A percentile compares a stretch with the other conserved stretches of the same genome.
phyloP scores from a whole-genome alignment of 1,140 invertebrate genomes.

The Habropoda laboriosa region DNA sequence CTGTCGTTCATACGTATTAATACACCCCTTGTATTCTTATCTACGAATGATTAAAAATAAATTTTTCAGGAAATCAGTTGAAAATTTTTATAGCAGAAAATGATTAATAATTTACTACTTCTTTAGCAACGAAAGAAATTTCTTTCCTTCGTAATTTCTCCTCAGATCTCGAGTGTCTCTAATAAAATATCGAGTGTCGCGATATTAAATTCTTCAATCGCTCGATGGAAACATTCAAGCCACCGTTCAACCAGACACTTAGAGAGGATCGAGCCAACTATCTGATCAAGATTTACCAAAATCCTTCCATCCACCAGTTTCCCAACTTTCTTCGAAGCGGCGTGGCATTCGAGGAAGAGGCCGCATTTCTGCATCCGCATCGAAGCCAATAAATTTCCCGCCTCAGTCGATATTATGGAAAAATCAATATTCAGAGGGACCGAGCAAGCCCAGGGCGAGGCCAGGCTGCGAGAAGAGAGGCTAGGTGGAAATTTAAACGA shows the following conservation, averaged over 20 bases:
- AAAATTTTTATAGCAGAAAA: no score
- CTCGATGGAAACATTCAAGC: no score
- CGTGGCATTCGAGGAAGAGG: neutral
- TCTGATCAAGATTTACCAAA: neutral
- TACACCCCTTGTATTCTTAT: no score
- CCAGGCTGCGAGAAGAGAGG: neutral
- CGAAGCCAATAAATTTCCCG: slow-evolving; percentile 8
- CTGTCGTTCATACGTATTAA: no score
- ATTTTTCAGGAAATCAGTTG: no score
- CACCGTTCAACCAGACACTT: neutral
- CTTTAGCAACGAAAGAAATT: no score
- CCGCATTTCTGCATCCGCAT: neutral
- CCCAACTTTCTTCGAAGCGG: neutral
- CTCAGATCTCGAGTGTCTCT: no score
- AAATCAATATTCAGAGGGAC: slow-evolving; percentile 2
- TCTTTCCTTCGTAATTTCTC: no score
- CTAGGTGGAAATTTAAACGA: neutral
- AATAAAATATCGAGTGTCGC: no score
- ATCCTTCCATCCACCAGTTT: neutral
- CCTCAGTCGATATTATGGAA: neutral
- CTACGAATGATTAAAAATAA: no score
- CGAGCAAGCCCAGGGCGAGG: neutral
- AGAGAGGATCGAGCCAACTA: neutral
- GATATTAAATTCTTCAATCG: no score
- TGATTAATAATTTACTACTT: no score